Evolutionary conservation across 2,888 invertebrate genomes (phyloP).

Genomic region (Penaeus monodon): DNA sequence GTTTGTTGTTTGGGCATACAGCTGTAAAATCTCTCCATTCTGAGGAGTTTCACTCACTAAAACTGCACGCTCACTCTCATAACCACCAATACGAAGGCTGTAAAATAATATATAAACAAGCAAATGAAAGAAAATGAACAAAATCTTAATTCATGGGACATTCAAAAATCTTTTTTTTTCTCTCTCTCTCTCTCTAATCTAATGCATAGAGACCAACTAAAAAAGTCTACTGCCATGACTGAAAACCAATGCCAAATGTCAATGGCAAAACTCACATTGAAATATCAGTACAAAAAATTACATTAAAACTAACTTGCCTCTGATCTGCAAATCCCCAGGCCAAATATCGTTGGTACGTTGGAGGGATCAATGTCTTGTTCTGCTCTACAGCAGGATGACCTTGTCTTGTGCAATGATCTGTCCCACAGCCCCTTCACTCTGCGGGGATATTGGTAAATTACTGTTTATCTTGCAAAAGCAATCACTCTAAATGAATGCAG

Average conservation of each 20-base stretch:
- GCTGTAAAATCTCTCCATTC: constrained; percentile 93
- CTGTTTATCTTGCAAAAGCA: background rate
- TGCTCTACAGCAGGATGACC: constrained; percentile 88
- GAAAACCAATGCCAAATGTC: no score
- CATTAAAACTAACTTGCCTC: constrained; percentile 72
- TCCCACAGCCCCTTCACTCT: constrained; percentile 94
- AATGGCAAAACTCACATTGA: background rate
- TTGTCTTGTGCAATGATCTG: constrained; percentile 94
- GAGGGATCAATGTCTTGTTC: constrained; percentile 95
- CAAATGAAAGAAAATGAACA: no score
- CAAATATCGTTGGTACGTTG: constrained; percentile 89
- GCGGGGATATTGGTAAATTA: constrained; percentile 53
- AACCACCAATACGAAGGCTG: constrained; percentile 81
- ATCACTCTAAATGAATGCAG: background rate
- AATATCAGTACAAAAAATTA: background rate
- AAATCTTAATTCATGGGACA: no score
- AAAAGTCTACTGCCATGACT: no score
- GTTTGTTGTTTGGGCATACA: constrained; percentile 91
- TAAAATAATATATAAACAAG: background rate
- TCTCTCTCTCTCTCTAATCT: no score
- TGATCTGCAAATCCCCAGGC: constrained; percentile 99
- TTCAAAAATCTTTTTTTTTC: no score
- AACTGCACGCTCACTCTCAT: constrained; percentile 90
- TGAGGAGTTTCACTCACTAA: constrained; percentile 92
- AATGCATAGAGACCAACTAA: no score